These are phyloP conservation scores for Fragum whitleyi DNA, from an alignment of 2,888 invertebrate species.

Conservation along the genomic window DNA sequence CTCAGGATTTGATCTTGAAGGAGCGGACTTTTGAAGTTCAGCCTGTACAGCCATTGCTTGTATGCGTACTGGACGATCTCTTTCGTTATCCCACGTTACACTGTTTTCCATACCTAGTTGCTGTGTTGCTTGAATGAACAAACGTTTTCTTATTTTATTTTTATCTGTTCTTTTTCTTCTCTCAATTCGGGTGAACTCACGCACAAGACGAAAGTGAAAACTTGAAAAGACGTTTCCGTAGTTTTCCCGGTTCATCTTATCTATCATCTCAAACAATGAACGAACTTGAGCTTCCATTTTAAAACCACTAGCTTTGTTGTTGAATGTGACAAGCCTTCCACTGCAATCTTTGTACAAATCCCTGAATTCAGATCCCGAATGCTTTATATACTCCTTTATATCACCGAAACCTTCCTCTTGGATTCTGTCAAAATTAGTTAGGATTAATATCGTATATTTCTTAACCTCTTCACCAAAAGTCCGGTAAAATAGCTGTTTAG, in stretches of 20 bases:
- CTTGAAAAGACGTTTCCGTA: conserved; percentile 29
- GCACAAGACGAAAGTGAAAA: conserved; percentile 30
- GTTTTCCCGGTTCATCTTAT: conserved; percentile 5
- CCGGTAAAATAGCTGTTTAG: conserved; percentile 30
- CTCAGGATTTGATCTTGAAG: neutral
- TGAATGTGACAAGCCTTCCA: conserved; percentile 32
- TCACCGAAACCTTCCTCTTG: conserved; percentile 18
- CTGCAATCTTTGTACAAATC: conserved; percentile 25
- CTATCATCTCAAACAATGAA: conserved; percentile 16
- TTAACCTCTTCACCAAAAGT: conserved; percentile 31
- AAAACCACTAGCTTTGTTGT: conserved; percentile 28
- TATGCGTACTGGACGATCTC: conserved; percentile 8
- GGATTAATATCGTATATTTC: conserved; percentile 32
- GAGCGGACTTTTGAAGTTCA: neutral
- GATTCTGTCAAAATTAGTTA: conserved; percentile 38
- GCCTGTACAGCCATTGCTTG: neutral
- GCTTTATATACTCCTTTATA: conserved; percentile 4
- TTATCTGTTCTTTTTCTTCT: conserved; percentile 21
- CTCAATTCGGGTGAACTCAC: conserved; percentile 27
- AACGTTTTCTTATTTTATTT: conserved; percentile 13
- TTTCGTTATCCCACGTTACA: conserved; percentile 23
- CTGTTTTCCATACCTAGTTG: conserved; percentile 15
- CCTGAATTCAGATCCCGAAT: conserved; percentile 17
- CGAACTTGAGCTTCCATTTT: conserved; percentile 26
- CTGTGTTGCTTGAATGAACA: conserved; percentile 24